phyloP scores from a whole-genome alignment of 2,797 vertebrate genomes.

The Hafferia zeledoni region DNA sequence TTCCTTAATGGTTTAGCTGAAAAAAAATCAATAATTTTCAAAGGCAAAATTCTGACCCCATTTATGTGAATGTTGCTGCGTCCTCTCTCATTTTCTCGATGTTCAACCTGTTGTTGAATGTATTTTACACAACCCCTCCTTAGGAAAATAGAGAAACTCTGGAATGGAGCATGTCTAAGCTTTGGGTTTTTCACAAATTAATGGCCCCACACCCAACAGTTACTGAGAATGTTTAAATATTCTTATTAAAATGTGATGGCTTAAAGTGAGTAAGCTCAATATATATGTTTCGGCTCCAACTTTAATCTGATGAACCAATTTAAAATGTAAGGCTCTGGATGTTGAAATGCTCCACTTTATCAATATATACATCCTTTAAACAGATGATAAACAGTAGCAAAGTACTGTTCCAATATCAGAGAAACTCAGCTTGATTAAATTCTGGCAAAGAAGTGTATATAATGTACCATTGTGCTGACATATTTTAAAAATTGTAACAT shows the following conservation, averaged over 20 bases:
- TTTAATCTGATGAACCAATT: not conserved
- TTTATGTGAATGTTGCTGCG: not conserved
- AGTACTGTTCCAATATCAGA: not conserved
- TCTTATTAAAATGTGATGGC: not conserved
- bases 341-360: not conserved
- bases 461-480: not conserved
- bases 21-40: not conserved
- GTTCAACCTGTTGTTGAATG: not conserved
- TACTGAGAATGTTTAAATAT: not conserved
- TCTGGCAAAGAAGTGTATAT: not conserved
- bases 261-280: not conserved
- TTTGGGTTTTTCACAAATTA: not conserved
- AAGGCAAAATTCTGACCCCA: not conserved
- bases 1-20: not conserved
- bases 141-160: not conserved
- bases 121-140: not conserved
- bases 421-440: not conserved
- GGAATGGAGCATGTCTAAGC: not conserved
- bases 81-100: rapidly evolving
- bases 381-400: not conserved
- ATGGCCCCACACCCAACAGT: not conserved
- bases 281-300: not conserved
- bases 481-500: not conserved
- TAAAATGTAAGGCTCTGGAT: not conserved
- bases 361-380: not conserved